Evolutionary conservation across 2,888 invertebrate genomes (phyloP).

Genomic region (Dendrolimus houi): DNA sequence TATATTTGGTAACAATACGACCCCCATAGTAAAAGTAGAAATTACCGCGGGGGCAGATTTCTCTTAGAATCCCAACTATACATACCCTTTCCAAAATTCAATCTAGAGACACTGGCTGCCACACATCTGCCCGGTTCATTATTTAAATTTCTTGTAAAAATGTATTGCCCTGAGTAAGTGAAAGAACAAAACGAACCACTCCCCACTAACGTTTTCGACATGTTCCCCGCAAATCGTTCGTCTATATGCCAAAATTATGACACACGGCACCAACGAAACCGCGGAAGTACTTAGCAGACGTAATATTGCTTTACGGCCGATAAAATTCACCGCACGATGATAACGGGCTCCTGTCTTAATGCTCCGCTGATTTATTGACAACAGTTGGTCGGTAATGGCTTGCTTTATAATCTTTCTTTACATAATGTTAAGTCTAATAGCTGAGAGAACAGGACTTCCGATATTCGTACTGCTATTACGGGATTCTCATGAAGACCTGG

Average conservation of each 20-base stretch:
- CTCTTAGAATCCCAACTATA: no score
- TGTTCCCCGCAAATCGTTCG: background rate
- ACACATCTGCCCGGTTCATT: no score
- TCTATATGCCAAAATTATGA: constrained; percentile 30
- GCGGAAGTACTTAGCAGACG: constrained; percentile 36
- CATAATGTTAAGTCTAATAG: background rate
- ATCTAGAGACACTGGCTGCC: no score
- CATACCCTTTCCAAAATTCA: no score
- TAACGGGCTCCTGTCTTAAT: constrained; percentile 24
- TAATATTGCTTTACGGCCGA: constrained; percentile 43
- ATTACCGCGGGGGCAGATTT: no score
- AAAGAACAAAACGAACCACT: background rate
- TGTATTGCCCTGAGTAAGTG: background rate
- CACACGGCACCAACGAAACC: constrained; percentile 21
- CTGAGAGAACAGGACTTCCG: background rate
- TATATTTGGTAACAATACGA: no score
- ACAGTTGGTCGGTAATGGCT: background rate
- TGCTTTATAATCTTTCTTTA: background rate
- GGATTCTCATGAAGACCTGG: no score
- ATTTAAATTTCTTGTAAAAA: background rate
- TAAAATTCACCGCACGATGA: constrained; percentile 33
- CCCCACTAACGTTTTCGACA: background rate
- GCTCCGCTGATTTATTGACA: background rate
- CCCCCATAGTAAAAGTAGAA: no score
- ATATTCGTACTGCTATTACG: no score